Evolutionary conservation across 2,888 invertebrate species (phyloP), one percentile per base, ranked within the genome.

Genomic region (Crioceris asparagi): DNA sequence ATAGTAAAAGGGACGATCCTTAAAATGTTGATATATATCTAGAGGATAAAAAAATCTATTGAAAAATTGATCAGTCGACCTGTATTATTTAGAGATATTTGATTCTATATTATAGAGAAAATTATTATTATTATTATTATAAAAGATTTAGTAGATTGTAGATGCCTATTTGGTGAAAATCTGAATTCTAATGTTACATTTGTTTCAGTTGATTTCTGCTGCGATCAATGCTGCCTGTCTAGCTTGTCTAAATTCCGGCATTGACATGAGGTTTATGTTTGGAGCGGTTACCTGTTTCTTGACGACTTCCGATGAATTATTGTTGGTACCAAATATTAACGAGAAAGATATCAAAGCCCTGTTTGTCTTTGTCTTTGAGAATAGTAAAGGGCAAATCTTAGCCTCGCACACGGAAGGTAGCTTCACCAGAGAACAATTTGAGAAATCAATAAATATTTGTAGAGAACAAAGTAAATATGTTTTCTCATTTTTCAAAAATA

Each of bases 141-240:
- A n/a, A n/a, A n/a, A n/a, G n/a, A n/a, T n/a, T n/a, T n/a, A n/a
- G n/a, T n/a, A n/a, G n/a, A n/a, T n/a, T n/a, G n/a, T n/a, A n/a
- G n/a, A n/a, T n/a, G n/a, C n/a, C n/a, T n/a, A n/a, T n/a, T n/a
- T n/a, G n/a, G n/a, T n/a, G n/a, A n/a, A n/a, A n/a, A n/a, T n/a
- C n/a, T n/a, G n/a, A n/a, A n/a, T n/a, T n/a, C n/a, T n/a, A n/a
- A n/a, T n/a, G n/a, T n/a, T n/a, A n/a, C n/a, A n/a, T 48, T 34
- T 52, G 17, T 62, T 67, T 43, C 62, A 82, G 86, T 60, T 88
- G 2, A 65, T 91, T 35, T 78, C 88, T 0, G 83, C 85, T 60
- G 75, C 80, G 10, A 68, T 93, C 19, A 94, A 93, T 68, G 80
- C 85, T 16, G 71, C 77, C 0, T 90, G 87, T 60, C 65, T 91